Conservation (phyloP, 1,140 invertebrate genomes). For the Nomia melanderi region DNA sequence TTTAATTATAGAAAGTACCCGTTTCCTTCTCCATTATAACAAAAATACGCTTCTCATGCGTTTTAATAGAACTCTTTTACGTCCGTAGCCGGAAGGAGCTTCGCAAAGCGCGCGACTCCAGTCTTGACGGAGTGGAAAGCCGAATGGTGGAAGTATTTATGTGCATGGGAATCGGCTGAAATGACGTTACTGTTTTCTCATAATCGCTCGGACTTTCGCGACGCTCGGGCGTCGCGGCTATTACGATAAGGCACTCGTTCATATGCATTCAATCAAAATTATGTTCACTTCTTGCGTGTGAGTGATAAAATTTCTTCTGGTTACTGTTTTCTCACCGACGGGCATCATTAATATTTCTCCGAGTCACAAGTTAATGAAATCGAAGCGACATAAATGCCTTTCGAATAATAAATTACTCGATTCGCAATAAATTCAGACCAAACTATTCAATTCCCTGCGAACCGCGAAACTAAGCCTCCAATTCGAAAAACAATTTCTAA, state of each 20-base stretch:
- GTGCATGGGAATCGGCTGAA: constrained; percentile 60
- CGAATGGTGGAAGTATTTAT: constrained; percentile 51
- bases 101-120: constrained; percentile 46
- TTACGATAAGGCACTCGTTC: constrained; percentile 40
- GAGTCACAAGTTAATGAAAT: no score
- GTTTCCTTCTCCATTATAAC: background rate
- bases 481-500: no score
- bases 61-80: constrained; percentile 12
- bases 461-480: no score
- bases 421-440: no score
- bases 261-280: constrained; percentile 26
- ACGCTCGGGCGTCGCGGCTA: constrained; percentile 23
- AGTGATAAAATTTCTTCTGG: background rate
- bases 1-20: background rate
- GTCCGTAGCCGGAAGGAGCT: background rate
- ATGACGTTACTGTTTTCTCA: constrained; percentile 57
- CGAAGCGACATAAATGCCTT: no score
- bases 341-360: constrained; percentile 3
- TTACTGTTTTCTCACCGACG: background rate
- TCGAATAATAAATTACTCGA: no score
- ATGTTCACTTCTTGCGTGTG: background rate
- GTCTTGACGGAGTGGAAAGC: background rate
- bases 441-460: no score
- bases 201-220: constrained; percentile 56
- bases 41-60: constrained; percentile 13